Base-by-base conservation (phyloP, 2,797 vertebrate genomes). In the Sebastes trivittatus region DNA sequence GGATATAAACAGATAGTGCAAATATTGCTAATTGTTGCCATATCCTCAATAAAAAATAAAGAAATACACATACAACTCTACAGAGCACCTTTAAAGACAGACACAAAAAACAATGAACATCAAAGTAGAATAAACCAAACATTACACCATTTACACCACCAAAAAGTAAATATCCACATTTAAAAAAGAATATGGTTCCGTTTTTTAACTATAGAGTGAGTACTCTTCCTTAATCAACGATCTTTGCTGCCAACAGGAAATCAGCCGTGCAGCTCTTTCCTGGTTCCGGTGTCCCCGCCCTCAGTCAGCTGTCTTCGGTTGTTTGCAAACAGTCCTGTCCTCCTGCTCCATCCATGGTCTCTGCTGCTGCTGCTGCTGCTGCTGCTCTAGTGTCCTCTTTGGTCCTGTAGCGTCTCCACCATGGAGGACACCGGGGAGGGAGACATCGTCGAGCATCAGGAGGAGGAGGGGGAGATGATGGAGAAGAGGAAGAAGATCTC, bases 361-460 rank as follows among this genome's bases (percentile, higher is more conserved):
- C 8, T 0, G 11, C 20, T 36, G 30, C 25, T 18, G 30, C 34
- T 18, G 30, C 34, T 34, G 34, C 34, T 34, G 34, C 34, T 11
- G 36, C 36, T 38, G 36, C 36, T 38, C 36, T 13, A 38, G 6
- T 29, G 18, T 60, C n/a, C 42, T 55, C 67, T 27, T 4, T 18
- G 29, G 6, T 1, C 52, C 80, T 13, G 6, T 7, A 30, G 46
- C 71, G 61, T 64, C 75, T 66, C 72, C 84, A 36, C 32, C 3
- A 96, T 96, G 95, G 94, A 34, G 13, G 88, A 88, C 4, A 89
- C 90, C 70, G 90, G 90, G 65, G 89, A 93, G 54, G 77, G 89
- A 27, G 94, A 95, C 32, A 93, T 95, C 54, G 93, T 94, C 1
- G 95, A 96, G 87, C 95, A 95, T 20, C 94, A 94, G 30, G 91